A percentile compares a stretch with the other conserved stretches of the same genome.
phyloP scores from a whole-genome alignment of 2,888 invertebrate species.

The Xanthorhoe spadicearia region DNA sequence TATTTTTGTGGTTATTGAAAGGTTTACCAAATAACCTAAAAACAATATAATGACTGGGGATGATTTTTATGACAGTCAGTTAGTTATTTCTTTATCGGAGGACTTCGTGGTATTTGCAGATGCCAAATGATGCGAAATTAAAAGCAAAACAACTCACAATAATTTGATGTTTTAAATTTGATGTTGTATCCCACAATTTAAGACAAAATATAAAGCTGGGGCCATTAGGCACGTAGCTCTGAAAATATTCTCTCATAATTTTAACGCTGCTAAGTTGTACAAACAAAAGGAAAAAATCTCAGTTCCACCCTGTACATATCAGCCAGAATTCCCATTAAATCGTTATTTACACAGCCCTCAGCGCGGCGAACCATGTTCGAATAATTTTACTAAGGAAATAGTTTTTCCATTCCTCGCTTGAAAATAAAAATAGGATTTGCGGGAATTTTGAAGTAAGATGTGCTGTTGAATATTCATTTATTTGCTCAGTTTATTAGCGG shows the following conservation, averaged over 20 bases:
- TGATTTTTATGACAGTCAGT: too few relatives aligned
- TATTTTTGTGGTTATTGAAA: too few relatives aligned
- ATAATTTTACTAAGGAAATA: constrained; percentile 67
- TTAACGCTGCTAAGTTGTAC: constrained; percentile 28
- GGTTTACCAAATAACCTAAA: too few relatives aligned
- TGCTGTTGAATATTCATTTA: constrained; percentile 30
- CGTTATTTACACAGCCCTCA: constrained; percentile 75
- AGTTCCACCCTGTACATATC: constrained; percentile 47
- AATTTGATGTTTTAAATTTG: background rate
- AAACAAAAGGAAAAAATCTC: constrained; percentile 40
- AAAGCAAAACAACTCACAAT: background rate
- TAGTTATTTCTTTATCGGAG: background rate
- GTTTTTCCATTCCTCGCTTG: constrained; percentile 58
- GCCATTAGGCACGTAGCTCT: constrained; percentile 30
- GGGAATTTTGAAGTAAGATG: constrained; percentile 25
- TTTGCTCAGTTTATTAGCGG: constrained; percentile 22
- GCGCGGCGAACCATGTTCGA: constrained; percentile 57
- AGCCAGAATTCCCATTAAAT: constrained; percentile 75
- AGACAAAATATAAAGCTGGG: constrained; percentile 18
- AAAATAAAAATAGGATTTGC: constrained; percentile 39
- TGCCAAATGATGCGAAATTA: too few relatives aligned
- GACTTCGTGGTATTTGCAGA: too few relatives aligned
- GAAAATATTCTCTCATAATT: constrained; percentile 36
- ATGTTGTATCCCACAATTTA: constrained; percentile 12
- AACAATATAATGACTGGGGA: too few relatives aligned